phyloP scores from a whole-genome alignment of 2,113 vertebrate genomes.

The Brachypteracias leptosomus region DNA sequence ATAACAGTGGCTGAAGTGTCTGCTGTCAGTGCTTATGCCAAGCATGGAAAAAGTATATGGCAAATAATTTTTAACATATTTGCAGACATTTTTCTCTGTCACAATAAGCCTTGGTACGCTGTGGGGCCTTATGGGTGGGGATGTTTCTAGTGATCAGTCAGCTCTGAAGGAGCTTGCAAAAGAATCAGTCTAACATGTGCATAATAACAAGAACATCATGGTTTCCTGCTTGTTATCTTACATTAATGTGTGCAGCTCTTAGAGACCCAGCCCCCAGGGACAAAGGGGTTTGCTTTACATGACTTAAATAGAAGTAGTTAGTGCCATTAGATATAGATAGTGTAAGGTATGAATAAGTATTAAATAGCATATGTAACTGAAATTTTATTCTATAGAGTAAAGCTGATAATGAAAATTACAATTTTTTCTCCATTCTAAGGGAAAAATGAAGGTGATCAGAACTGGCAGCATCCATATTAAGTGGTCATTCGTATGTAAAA shows the following conservation, averaged over 20 bases:
- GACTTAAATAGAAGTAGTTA: not conserved
- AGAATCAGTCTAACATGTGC: not conserved
- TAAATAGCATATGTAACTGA: not conserved
- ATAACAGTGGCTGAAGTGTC: not conserved
- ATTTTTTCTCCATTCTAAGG: not conserved
- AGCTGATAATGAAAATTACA: not conserved
- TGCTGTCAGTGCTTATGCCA: not conserved
- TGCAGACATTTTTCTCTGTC: not conserved
- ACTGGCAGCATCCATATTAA: not conserved
- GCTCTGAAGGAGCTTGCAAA: not conserved
- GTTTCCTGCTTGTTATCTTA: not conserved
- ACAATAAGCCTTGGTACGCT: not conserved
- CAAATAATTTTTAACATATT: not conserved
- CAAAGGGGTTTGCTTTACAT: not conserved
- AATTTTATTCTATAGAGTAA: not conserved
- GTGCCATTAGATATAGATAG: not conserved
- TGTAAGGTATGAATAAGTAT: not conserved
- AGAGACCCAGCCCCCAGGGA: not conserved
- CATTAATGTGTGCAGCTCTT: not conserved
- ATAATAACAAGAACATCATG: not conserved
- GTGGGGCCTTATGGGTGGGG: not conserved
- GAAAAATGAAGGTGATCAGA: not conserved
- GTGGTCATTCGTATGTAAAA: not conserved
- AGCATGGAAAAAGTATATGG: not conserved
- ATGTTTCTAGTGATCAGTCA: slow-evolving; percentile 6